Evolutionary conservation across 2,797 vertebrate genomes (phyloP).

Genomic region (Caiman crocodilus): DNA sequence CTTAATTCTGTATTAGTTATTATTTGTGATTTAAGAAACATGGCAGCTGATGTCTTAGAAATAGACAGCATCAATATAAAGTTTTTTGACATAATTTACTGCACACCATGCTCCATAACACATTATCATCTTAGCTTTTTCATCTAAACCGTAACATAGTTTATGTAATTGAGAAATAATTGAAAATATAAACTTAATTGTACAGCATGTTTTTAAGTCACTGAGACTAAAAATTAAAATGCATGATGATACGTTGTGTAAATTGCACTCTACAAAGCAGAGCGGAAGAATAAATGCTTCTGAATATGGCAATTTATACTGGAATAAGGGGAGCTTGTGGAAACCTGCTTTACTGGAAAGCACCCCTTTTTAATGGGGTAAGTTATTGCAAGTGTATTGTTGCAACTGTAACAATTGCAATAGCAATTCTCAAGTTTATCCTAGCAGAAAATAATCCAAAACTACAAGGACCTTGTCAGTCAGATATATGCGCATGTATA

Average conservation of each 20-base stretch:
- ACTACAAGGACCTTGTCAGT: neutral
- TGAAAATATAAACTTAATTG: slow-evolving; percentile 22
- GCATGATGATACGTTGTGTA: slow-evolving; percentile 57
- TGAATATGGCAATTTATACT: slow-evolving; percentile 48
- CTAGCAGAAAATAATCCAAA: neutral
- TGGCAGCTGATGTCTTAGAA: neutral
- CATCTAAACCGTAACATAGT: slow-evolving; percentile 2
- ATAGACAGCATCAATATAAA: neutral
- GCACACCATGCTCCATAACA: neutral
- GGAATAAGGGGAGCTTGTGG: neutral
- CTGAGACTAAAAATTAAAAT: slow-evolving; percentile 63
- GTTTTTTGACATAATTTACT: neutral
- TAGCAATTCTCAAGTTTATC: neutral
- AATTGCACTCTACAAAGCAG: slow-evolving; percentile 67
- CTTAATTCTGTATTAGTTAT: neutral
- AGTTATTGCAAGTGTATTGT: neutral
- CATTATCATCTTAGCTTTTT: slow-evolving; percentile 6
- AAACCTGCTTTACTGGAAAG: neutral
- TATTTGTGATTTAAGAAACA: neutral
- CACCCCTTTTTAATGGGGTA: neutral
- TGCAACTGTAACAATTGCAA: neutral
- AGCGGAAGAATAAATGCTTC: slow-evolving; percentile 45
- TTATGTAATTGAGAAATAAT: neutral
- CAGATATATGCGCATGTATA: neutral
- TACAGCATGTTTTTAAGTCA: slow-evolving; percentile 47